Percentiles rank a stretch among this genome's conserved stretches.
Conservation (phyloP, 2,888 invertebrate species). For the Nemapogon koenigi region DNA sequence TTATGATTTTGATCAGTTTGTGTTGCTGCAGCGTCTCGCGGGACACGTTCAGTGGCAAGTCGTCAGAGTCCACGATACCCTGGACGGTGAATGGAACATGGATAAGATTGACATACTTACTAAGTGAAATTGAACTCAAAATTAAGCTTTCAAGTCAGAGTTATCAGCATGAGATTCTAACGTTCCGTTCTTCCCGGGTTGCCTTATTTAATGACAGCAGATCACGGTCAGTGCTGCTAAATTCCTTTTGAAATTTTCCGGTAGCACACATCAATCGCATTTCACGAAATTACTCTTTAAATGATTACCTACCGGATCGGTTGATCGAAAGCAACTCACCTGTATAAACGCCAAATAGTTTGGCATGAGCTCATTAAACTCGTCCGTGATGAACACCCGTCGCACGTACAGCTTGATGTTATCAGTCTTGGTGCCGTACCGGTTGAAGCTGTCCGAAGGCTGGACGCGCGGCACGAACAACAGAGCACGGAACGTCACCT, state of each 20-base stretch:
- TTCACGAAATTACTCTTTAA: no score
- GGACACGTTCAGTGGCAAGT: constrained; percentile 96
- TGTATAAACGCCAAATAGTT: constrained; percentile 94
- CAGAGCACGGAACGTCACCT: constrained; percentile 97
- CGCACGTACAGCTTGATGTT: constrained; percentile 97
- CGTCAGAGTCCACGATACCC: constrained; percentile 98
- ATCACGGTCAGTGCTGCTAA: no score
- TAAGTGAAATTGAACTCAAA: no score
- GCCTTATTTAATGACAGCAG: no score
- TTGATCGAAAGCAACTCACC: constrained; percentile 15
- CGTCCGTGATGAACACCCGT: constrained; percentile 98
- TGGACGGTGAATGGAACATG: constrained; percentile 18
- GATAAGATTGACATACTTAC: no score
- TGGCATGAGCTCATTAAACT: constrained; percentile 99
- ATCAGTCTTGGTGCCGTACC: constrained; percentile 93
- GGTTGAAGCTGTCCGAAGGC: constrained; percentile 93
- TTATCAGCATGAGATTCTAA: no score
- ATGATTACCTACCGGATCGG: no score
- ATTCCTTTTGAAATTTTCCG: no score
- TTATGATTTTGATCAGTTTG: constrained; percentile 98
- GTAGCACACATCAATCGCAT: no score
- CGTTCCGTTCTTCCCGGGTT: no score
- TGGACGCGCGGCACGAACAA: constrained; percentile 91
- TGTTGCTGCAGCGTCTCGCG: constrained; percentile 98
- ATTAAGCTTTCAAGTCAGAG: no score